Conservation (phyloP, 2,113 vertebrate genomes). For the Gallinago media region DNA sequence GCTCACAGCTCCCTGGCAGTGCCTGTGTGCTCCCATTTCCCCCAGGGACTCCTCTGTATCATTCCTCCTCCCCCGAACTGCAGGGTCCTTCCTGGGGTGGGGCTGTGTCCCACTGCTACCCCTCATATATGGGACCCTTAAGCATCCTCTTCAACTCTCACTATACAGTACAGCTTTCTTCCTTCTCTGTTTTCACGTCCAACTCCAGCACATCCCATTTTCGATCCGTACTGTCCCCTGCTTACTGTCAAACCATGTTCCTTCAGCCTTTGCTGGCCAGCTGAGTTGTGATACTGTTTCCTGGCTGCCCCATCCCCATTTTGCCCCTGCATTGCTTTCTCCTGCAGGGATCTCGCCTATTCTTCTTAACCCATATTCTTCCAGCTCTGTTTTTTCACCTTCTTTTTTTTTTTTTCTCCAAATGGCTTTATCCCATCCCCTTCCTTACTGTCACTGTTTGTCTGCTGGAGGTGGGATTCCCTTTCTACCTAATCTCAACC, state of each 20-base stretch:
- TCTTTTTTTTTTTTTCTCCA: neutral
- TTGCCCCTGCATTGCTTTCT: neutral
- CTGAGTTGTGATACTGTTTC: neutral
- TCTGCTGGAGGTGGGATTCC: neutral
- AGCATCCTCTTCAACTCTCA: neutral
- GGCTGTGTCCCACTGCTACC: neutral
- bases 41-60: neutral
- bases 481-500: neutral
- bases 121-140: accelerated
- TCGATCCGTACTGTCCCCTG: accelerated
- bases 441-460: neutral
- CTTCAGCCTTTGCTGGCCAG: neutral
- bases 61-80: neutral
- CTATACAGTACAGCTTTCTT: accelerated
- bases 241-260: neutral
- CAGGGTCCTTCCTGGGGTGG: neutral
- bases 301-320: accelerated
- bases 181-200: neutral
- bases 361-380: neutral
- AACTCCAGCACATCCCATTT: neutral
- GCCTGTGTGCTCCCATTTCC: neutral
- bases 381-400: neutral
- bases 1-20: neutral
- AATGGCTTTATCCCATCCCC: neutral
- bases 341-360: neutral